Evolutionary conservation across 2,113 vertebrate species (phyloP).

Genomic region (Pseudolaguvia tuberculata): DNA sequence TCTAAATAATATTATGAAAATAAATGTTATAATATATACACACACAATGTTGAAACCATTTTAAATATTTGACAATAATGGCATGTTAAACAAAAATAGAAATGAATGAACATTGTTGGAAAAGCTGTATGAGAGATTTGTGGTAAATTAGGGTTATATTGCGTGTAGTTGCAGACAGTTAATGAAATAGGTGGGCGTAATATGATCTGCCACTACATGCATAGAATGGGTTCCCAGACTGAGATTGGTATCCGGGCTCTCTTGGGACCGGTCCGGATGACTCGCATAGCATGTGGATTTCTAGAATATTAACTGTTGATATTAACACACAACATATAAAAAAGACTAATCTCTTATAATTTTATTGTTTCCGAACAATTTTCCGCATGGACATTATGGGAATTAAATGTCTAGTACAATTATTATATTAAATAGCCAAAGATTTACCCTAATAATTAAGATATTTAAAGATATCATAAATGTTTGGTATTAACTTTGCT

Average conservation of each 20-base stretch:
- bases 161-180: conserved; percentile 50
- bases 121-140: conserved; percentile 10
- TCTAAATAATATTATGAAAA: too few relatives aligned
- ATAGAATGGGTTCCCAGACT: conserved; percentile 57
- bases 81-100: not conserved
- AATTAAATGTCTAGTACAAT: not conserved
- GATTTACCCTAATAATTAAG: not conserved
- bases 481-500: conserved; percentile 12
- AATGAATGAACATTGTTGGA: not conserved
- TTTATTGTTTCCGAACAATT: not conserved
- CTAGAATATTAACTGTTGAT: conserved; percentile 46
- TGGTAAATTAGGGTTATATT: conserved; percentile 37
- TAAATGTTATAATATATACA: not conserved
- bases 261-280: conserved; percentile 51
- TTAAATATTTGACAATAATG: too few relatives aligned
- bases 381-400: not conserved
- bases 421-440: not conserved
- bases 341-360: not conserved
- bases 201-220: conserved; percentile 46
- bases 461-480: not conserved
- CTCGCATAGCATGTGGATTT: conserved; percentile 47
- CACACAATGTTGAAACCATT: too few relatives aligned
- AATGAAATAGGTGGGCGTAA: conserved; percentile 43
- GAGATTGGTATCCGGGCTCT: conserved; percentile 55
- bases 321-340: conserved; percentile 46